Conservation (phyloP, 1,140 invertebrate genomes). For the Pogonognathellus flavescens region DNA sequence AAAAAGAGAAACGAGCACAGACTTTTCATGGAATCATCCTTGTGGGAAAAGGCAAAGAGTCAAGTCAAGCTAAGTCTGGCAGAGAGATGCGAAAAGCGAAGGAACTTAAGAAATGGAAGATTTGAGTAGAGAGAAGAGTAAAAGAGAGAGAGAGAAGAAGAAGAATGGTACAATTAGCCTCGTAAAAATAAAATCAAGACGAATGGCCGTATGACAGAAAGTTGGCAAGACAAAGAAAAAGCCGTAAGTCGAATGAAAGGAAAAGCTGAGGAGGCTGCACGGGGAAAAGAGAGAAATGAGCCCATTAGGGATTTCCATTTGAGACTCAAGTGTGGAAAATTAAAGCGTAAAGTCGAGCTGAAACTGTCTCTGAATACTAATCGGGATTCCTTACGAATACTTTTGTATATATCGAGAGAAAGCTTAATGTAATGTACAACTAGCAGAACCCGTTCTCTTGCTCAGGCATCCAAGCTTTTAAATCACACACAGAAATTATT, state of each 20-base stretch:
- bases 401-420: constrained; percentile 36
- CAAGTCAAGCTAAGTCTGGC: constrained; percentile 1
- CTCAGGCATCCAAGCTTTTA: not conserved
- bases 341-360: constrained; percentile 51
- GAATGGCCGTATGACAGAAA: constrained; percentile 44
- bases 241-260: constrained; percentile 46
- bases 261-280: constrained; percentile 48
- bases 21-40: constrained; percentile 17
- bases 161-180: constrained; percentile 52
- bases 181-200: constrained; percentile 54
- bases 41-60: constrained; percentile 22
- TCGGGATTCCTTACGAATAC: constrained; percentile 29
- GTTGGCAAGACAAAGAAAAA: constrained; percentile 52
- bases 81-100: not conserved
- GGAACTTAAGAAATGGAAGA: constrained; percentile 7
- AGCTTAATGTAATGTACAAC: not conserved
- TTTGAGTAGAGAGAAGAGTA: not conserved
- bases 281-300: constrained; percentile 48
- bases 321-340: constrained; percentile 50
- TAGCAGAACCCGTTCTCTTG: not conserved
- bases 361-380: constrained; percentile 53
- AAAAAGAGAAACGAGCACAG: constrained; percentile 9
- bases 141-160: constrained; percentile 2
- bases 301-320: constrained; percentile 54
- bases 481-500: constrained; percentile 35